Base-by-base conservation (phyloP, 2,888 invertebrate genomes). In the Aproaerema taeniolella region DNA sequence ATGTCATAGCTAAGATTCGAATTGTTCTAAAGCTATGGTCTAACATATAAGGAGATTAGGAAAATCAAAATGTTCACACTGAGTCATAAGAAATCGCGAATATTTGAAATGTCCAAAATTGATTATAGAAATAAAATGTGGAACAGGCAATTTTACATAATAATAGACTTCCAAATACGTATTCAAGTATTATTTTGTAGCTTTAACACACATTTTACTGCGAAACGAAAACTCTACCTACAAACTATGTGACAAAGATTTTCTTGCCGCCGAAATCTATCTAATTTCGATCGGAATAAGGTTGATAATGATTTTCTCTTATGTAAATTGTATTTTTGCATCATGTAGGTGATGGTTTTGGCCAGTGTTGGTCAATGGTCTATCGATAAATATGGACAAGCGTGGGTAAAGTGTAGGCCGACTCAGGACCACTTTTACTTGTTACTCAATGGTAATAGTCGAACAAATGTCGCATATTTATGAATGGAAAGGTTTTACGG, bases 341-440 rank as follows among this genome's bases (percentile, higher is more conserved):
- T 1, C 16, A 28, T 53, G 77, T 78, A 68, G 79, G 82, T 64
- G 70, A 67, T 41, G 45, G 52, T 71, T 82, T 79, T 78, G 82
- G 79, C 53, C 65, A 67, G 67, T 46, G 40, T 68, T 81, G 85
- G 85, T 76, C 85, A 82, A 76, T 61, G 61, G 46, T 56, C 51
- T 51, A 52, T 53, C 38, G 45, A 46, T 56, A 60, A 54, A 55
- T 55, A 53, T 58, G 49, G 52, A 47, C 42, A 49, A 44, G 59
- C 54, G 74, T 71, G 65, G 73, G 73, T 48, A 50, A 41, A 41
- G 44, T 50, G 69, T 72, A 64, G 77, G 64, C 47, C 26, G 44
- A 38, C 14, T n/a, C n/a, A n/a, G 25, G 36, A 55, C 59, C 49
- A 56, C 63, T 63, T 62, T 63, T 63, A 63, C 63, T 53, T 49